Base-by-base conservation (phyloP, 2,797 vertebrate genomes). In the Mormyrus proboscirostris region DNA sequence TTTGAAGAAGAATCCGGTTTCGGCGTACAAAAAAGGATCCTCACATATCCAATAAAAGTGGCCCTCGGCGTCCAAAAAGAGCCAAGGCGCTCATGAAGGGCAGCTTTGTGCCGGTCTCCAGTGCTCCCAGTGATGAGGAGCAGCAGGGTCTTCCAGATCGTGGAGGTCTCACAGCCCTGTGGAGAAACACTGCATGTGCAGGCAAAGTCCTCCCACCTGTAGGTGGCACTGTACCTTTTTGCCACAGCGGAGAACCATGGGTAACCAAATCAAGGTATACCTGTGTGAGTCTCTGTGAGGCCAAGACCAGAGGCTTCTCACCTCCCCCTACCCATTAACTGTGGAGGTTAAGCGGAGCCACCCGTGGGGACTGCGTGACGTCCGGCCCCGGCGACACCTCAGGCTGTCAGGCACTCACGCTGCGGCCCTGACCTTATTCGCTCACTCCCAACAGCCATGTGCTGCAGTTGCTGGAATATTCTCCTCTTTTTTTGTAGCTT, bases 401-500 rank as follows among this genome's bases (percentile, higher is more conserved):
- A 10, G 55, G 47, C 57, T 50, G 14, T 41, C 51, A 41, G 4
- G 22, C 14, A 9, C 29, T 25, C 38, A 14, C 7, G 7, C 65
- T 25, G 44, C 9, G 4, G 7, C 6, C 44, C 33, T 7, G 12
- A 38, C 69, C 29, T 59, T 12, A 69, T 76, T 51, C 55, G 55
- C 41, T 88, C 4, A 38, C 25, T 49, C 41, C 2, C 73, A 91
- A 88, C 88, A 92, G 88, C 76, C 51, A 41, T 90, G 9, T 33
- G 91, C 91, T 9, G 57, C 91, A 57, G 73, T 88, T 59, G 41
- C 82, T 86, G 83, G 88, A 55, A 73, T 50, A 86, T 33, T 55
- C 85, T 76, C 90, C 22, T 14, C 79, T 59, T 90, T 85, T 91
- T 44, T 88, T 91, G 91, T 92, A 90, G 65, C 88, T 92, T 88